Evolutionary conservation across 2,888 invertebrate genomes (phyloP), one percentile per base, ranked within the genome.

Genomic region (Acheta domesticus): DNA sequence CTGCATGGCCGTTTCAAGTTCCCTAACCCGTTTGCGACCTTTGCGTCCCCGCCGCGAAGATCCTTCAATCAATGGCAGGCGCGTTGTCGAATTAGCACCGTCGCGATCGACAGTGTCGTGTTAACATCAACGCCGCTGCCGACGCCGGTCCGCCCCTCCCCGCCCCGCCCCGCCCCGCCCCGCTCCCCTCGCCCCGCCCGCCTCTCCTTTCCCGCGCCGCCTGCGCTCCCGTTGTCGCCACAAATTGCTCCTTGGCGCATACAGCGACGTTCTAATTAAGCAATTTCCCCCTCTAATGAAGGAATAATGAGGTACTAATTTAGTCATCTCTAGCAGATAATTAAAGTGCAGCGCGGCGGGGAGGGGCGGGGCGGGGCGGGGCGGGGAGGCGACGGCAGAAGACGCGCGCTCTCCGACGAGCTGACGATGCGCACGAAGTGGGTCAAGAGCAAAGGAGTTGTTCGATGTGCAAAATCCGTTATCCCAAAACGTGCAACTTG

Each of bases 231-330:
- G 62, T 62, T 62, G 62, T 62, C 62, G 62, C 62, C 62, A 62
- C 62, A 62, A 62, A 62, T 62, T 62, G 62, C 62, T 62, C 62
- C 62, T 62, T 62, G 62, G 62, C 62, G 62, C 62, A 62, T 62
- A 62, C 62, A 62, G 62, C 62, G 62, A 62, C 16, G 62, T 62
- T 62, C 79, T 81, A 81, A 81, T 81, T 81, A 81, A 81, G 81
- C 80, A 81, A 81, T 81, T 81, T 80, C 62, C 62, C 80, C 80
- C 77, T 79, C 76, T 80, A 81, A 81, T 81, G 79, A 81, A 80
- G 79, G 81, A 80, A 81, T 81, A 81, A 81, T 81, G 81, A 81
- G 79, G 75, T 79, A 79, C 79, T 81, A 81, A 81, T 81, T 81
- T 81, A 81, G 79, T 80, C 79, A 81, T 81, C 80, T 79, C 81